Percentiles rank a stretch among this genome's conserved stretches.
phyloP scores from a whole-genome alignment of 2,113 vertebrate genomes.

The Gymnobelideus leadbeateri region DNA sequence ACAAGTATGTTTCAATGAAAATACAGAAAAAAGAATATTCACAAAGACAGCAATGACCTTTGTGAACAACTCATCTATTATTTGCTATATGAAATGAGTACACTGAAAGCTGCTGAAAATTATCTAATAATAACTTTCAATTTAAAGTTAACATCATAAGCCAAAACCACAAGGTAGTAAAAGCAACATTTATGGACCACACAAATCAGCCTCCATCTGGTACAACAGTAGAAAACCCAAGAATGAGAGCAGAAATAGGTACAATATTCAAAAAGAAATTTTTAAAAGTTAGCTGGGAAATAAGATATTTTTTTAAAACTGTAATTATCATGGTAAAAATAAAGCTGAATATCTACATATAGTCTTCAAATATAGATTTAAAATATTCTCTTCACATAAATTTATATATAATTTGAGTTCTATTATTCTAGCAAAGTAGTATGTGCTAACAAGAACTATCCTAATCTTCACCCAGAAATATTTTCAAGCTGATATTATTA shows the following conservation, averaged over 20 bases:
- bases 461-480: constrained; percentile 95
- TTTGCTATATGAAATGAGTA: constrained; percentile 21
- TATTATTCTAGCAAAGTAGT: constrained; percentile 81
- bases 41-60: constrained; percentile 36
- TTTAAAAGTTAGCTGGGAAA: constrained; percentile 26
- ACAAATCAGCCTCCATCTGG: constrained; percentile 24
- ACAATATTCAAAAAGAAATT: constrained; percentile 58
- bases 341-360: constrained; percentile 49
- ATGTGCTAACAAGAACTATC: constrained; percentile 90
- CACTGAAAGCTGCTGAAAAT: constrained; percentile 53
- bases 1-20: constrained; percentile 16
- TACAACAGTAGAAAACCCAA: constrained; percentile 40
- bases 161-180: constrained; percentile 59
- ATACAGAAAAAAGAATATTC: constrained; percentile 53
- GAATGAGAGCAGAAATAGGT: constrained; percentile 49
- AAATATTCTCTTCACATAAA: constrained; percentile 70
- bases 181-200: constrained; percentile 56
- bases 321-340: constrained; percentile 60
- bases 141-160: constrained; percentile 48
- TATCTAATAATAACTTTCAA: constrained; percentile 54
- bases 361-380: constrained; percentile 49
- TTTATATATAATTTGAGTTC: constrained; percentile 69
- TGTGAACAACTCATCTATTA: neutral
- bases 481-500: constrained; percentile 93
- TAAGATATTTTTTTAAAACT: constrained; percentile 46